Evolutionary conservation across 2,113 vertebrate species (phyloP).

Genomic region (Megaceryle maxima): DNA sequence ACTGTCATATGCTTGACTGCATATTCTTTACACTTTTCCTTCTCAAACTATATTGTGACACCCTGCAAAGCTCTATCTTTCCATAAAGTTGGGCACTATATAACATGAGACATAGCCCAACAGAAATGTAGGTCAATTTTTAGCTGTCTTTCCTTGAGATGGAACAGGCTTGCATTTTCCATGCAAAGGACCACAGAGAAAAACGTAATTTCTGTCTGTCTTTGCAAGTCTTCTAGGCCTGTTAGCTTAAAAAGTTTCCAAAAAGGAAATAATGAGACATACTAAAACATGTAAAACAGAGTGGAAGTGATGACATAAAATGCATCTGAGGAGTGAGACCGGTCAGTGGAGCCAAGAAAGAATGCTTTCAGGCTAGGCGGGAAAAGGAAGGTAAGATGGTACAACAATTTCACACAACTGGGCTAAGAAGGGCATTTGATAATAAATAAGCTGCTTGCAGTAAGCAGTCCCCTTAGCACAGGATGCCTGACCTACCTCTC

Average conservation of each 20-base stretch:
- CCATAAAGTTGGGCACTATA: neutral
- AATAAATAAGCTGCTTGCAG: neutral
- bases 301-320: constrained; percentile 15
- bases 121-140: constrained; percentile 60
- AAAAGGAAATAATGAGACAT: constrained; percentile 5
- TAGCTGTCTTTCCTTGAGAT: constrained; percentile 1
- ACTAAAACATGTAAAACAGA: neutral
- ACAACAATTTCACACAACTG: neutral
- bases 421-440: neutral
- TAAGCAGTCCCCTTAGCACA: neutral
- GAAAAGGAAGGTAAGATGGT: neutral
- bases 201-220: constrained; percentile 2
- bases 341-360: neutral
- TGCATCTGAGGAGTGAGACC: neutral
- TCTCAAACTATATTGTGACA: neutral
- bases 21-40: neutral
- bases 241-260: neutral
- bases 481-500: neutral
- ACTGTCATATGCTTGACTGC: neutral
- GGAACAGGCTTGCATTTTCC: neutral
- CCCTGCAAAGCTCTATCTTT: neutral
- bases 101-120: neutral
- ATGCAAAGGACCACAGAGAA: constrained; percentile 7
- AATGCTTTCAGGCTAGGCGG: neutral
- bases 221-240: neutral